These are phyloP conservation scores for Fulica atra DNA, from an alignment of 2,113 vertebrate genomes.

Conservation along the genomic window DNA sequence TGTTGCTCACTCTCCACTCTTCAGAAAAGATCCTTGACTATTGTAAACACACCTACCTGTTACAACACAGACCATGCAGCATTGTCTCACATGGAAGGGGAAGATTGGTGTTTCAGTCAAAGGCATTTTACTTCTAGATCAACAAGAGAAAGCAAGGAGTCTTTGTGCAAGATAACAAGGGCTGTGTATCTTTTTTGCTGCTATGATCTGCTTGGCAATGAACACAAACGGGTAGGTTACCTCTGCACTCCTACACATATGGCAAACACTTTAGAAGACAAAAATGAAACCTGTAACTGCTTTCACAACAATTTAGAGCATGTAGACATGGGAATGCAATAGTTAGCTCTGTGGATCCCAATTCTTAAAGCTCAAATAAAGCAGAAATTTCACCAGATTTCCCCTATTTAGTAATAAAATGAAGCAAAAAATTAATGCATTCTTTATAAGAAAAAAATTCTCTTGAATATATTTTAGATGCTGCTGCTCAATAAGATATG, in stretches of 20 bases:
- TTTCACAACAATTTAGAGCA: neutral
- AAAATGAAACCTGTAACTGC: neutral
- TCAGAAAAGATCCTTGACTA: neutral
- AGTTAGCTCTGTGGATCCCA: neutral
- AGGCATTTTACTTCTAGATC: neutral
- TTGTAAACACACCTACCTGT: neutral
- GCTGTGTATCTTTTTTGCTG: neutral
- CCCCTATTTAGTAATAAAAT: neutral
- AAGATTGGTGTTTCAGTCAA: neutral
- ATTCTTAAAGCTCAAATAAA: neutral
- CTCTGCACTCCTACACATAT: neutral
- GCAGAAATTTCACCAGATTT: neutral
- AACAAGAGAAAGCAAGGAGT: neutral
- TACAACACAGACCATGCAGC: neutral
- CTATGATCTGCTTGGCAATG: neutral
- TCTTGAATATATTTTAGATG: neutral
- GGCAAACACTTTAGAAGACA: neutral
- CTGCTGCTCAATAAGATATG: neutral
- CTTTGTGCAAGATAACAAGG: neutral
- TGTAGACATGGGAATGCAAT: neutral
- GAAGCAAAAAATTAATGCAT: neutral
- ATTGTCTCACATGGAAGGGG: neutral
- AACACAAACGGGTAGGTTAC: neutral
- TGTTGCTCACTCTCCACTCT: neutral
- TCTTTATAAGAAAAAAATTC: neutral